phyloP scores from a whole-genome alignment of 2,888 invertebrate genomes.

The Caenorhabditis auriculariae region DNA sequence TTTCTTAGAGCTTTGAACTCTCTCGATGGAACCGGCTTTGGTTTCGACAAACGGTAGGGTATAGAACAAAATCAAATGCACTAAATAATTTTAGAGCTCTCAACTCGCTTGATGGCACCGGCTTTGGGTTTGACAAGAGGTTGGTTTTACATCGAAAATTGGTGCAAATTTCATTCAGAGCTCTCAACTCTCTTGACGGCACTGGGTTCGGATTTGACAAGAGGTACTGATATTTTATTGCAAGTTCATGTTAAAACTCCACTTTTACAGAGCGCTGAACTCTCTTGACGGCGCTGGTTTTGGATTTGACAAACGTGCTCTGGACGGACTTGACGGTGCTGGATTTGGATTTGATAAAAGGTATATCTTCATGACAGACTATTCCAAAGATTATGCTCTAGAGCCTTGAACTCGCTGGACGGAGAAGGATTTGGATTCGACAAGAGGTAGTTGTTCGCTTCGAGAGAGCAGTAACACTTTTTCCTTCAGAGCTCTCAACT shows the following conservation, averaged over 20 bases:
- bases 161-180: slow-evolving; percentile 1
- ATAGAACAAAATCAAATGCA: too few species aligned
- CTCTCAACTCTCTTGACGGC: slow-evolving; percentile 11
- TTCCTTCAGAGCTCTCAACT: slow-evolving; percentile 28
- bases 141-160: neutral
- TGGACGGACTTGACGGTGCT: slow-evolving; percentile 26
- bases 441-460: too few species aligned
- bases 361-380: neutral
- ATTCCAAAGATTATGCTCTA: neutral
- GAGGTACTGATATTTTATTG: too few species aligned
- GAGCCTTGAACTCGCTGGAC: neutral
- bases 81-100: too few species aligned
- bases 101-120: slow-evolving; percentile 10
- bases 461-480: too few species aligned
- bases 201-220: slow-evolving; percentile 10
- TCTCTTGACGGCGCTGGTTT: slow-evolving; percentile 28
- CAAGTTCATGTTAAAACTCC: neutral
- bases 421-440: slow-evolving; percentile 20
- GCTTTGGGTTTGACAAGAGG: slow-evolving; percentile 12
- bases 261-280: slow-evolving; percentile 14
- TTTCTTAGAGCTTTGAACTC: slow-evolving; percentile 29
- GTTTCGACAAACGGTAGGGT: too few species aligned
- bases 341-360: slow-evolving; percentile 35
- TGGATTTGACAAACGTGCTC: slow-evolving; percentile 20
- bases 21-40: slow-evolving; percentile 37